Conservation (phyloP, 2,113 vertebrate genomes). For the Xiphophorus couchianus region DNA sequence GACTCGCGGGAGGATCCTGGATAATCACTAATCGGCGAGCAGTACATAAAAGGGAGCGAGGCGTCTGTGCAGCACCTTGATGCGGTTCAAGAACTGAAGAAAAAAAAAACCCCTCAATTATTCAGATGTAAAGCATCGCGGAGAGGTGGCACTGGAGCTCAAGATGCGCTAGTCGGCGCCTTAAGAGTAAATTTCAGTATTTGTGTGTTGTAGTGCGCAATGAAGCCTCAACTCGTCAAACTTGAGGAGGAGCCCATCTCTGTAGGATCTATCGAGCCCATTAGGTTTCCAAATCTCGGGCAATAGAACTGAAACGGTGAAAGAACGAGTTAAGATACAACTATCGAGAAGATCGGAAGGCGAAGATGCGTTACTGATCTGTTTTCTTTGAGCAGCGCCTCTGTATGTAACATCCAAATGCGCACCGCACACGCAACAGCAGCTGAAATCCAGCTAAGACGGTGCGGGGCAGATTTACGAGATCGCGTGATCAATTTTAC, state of each 20-base stretch:
- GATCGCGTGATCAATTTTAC: slow-evolving; percentile 1
- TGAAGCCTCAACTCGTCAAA: neutral
- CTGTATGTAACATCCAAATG: neutral
- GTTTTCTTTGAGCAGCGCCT: neutral
- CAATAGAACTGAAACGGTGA: neutral
- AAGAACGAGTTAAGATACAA: too few relatives aligned
- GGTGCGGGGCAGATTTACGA: slow-evolving; percentile 5
- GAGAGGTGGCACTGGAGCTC: slow-evolving; percentile 37
- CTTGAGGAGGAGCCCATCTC: slow-evolving; percentile 12
- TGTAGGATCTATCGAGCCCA: slow-evolving; percentile 3
- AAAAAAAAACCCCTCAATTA: neutral
- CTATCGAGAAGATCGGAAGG: neutral
- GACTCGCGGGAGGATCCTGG: slow-evolving; percentile 43
- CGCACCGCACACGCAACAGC: slow-evolving; percentile 8
- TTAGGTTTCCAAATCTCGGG: neutral
- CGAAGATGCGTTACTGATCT: neutral
- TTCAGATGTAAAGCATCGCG: neutral
- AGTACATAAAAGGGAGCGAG: slow-evolving; percentile 15
- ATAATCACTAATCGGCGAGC: slow-evolving; percentile 32
- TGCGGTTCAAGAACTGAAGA: slow-evolving; percentile 27
- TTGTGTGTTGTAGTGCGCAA: neutral
- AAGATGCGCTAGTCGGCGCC: slow-evolving; percentile 70
- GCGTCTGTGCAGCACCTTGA: neutral
- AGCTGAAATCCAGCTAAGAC: neutral
- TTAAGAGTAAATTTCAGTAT: slow-evolving; percentile 54